Evolutionary conservation across 2,797 vertebrate species (phyloP).

Genomic region (Danio kyathit): DNA sequence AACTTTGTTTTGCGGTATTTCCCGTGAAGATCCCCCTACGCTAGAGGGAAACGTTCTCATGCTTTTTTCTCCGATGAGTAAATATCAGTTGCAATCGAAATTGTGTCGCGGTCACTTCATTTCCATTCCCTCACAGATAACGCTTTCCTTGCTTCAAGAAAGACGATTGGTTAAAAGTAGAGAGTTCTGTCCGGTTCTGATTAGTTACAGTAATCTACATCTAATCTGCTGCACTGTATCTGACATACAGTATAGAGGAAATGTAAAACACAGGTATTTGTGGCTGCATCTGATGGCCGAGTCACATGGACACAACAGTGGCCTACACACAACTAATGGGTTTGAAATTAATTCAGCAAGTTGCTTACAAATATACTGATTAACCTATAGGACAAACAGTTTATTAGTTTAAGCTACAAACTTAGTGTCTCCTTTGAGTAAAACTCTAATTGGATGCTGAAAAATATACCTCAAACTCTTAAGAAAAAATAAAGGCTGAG

Average conservation of each 20-base stretch:
- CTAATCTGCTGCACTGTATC: not conserved
- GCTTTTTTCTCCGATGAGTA: constrained; percentile 4
- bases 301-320: not conserved
- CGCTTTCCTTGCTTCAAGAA: constrained; percentile 20
- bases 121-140: constrained; percentile 41
- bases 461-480: too few relatives aligned
- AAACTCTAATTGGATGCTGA: too few relatives aligned
- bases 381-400: not conserved
- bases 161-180: constrained; percentile 15
- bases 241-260: not conserved
- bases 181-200: constrained; percentile 3
- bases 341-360: not conserved
- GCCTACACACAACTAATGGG: not conserved
- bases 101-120: constrained; percentile 33
- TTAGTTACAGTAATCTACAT: constrained; percentile 19
- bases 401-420: not conserved
- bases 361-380: not conserved
- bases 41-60: not conserved
- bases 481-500: too few relatives aligned
- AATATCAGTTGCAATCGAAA: constrained; percentile 9
- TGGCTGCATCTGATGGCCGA: not conserved
- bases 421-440: too few relatives aligned
- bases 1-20: constrained; percentile 38
- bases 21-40: constrained; percentile 7
- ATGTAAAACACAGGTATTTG: constrained; percentile 11